Evolutionary conservation across 2,797 vertebrate genomes (phyloP), one percentile per base, ranked within the genome.

Genomic region (Serranus cabrilla): DNA sequence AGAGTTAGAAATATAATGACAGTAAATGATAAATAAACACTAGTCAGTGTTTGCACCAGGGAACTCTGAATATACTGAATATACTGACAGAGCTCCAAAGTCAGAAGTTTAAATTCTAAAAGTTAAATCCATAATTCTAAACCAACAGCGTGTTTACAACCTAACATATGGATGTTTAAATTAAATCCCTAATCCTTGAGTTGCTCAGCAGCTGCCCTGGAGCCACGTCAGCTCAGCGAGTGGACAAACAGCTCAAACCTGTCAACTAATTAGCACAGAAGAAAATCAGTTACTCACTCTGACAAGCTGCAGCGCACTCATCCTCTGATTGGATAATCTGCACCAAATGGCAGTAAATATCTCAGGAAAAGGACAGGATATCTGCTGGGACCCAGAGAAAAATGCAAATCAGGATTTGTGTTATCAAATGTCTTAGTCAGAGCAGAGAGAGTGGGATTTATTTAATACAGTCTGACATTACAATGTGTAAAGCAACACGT

Each of bases 241-340:
- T 18, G n/a, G 62, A 43, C 54, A 43, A 14, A 52, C 17, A 64
- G 20, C 31, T 17, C 40, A 64, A 73, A 49, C 18, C 18, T 21
- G 60, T 27, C 58, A 49, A 11, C 34, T 64, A 60, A 67, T 54
- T 46, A 45, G 25, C 61, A 2, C 14, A 5, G 25, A 10, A 5
- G 39, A 11, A 43, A 59, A 51, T 66, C 54, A 45, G 34, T 59
- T 14, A 39, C 11, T 46, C 72, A 46, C 47, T 4, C 34, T 40
- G 27, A 69, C 34, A 5, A 49, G 5, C 20, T 58, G 55, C 7
- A 4, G 7, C 5, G 4, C 7, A 7, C 49, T 37, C 50, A 37
- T 0, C n/a, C 6, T 52, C 49, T 46, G n/a, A 13, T 21, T 4
- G 4, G 37, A 10, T n/a, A 9, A 39, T 47, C 34, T 17, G 21